These are phyloP conservation scores for Perodicticus potto DNA, from an alignment of 2,797 vertebrate species.

Conservation along the genomic window DNA sequence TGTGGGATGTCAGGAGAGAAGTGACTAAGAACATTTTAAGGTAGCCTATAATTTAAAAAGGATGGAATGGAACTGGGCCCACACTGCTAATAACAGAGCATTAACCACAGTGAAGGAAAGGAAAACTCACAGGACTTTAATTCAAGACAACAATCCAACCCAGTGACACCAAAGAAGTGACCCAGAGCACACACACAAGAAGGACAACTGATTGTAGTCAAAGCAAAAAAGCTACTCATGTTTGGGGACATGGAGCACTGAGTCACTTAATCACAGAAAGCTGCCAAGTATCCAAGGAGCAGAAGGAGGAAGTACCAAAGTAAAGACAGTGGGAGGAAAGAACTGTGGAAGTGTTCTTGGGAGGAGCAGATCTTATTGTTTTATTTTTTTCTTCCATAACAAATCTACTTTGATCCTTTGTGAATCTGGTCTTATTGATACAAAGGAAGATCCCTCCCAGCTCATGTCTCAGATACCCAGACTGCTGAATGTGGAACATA, in stretches of 20 bases:
- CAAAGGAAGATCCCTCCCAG: not conserved
- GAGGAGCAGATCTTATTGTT: not conserved
- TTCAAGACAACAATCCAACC: not conserved
- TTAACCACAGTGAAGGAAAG: not conserved
- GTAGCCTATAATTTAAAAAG: conserved; percentile 59
- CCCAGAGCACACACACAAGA: not conserved
- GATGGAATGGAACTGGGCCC: not conserved
- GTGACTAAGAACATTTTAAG: conserved; percentile 11
- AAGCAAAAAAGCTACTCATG: not conserved
- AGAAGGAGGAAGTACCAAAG: not conserved
- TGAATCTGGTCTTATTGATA: not conserved
- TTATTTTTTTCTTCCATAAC: not conserved
- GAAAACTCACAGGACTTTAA: not conserved
- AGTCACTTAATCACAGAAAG: not conserved
- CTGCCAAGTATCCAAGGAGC: not conserved
- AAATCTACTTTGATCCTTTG: not conserved
- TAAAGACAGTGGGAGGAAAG: not conserved
- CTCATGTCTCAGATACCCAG: not conserved
- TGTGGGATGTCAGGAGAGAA: not conserved
- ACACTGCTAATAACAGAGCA: not conserved
- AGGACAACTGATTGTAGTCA: not conserved
- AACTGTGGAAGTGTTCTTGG: not conserved
- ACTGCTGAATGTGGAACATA: not conserved
- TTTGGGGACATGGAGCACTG: not conserved
- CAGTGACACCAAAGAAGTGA: not conserved